Percentiles rank a stretch among this genome's conserved stretches.
Evolutionary conservation across 2,113 vertebrate genomes (phyloP).

Genomic region (Meleagris gallopavo): DNA sequence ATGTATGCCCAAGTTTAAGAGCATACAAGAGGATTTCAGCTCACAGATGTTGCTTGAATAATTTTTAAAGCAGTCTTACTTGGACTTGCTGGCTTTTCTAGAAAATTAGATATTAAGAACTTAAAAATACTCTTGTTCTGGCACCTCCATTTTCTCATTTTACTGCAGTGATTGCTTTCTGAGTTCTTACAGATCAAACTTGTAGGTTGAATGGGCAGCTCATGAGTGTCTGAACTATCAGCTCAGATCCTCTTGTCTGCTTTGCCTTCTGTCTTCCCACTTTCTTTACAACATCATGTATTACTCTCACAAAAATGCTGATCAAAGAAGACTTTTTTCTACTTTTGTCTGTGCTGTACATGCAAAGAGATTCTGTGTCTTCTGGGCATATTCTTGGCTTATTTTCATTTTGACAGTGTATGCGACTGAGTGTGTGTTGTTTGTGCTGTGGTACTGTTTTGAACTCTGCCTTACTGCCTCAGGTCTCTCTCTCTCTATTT

Average conservation of each 20-base stretch:
- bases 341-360: not conserved
- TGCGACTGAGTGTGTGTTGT: not conserved
- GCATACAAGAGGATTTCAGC: not conserved
- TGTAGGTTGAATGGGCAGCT: not conserved
- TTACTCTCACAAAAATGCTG: not conserved
- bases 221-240: not conserved
- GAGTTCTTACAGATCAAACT: not conserved
- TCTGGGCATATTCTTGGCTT: conserved; percentile 27
- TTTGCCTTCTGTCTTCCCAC: not conserved
- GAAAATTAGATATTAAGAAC: conserved; percentile 21
- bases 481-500: not conserved
- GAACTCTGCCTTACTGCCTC: conserved; percentile 22
- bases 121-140: fast-evolving
- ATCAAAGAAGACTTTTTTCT: not conserved
- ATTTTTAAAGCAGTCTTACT: conserved; percentile 12
- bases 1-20: not conserved
- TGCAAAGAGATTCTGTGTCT: conserved; percentile 2
- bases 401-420: conserved; percentile 38
- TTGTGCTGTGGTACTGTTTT: conserved; percentile 34
- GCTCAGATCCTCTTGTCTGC: not conserved
- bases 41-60: not conserved
- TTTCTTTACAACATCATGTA: not conserved
- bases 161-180: not conserved
- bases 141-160: not conserved
- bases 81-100: not conserved